These are phyloP conservation scores for Poecilobothrus nobilitatus DNA, from an alignment of 2,888 invertebrate species.

Conservation along the genomic window DNA sequence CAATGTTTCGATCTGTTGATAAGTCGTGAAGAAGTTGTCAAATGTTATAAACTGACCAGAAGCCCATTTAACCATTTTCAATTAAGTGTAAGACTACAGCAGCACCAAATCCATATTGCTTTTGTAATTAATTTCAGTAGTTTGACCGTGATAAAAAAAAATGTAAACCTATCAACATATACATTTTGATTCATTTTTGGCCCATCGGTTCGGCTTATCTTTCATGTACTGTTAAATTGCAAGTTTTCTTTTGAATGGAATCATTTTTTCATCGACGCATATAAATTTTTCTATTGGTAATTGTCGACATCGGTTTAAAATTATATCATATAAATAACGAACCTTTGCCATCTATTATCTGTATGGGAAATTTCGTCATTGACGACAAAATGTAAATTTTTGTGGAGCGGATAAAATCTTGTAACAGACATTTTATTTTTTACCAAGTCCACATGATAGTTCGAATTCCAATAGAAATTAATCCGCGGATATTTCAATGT, in stretches of 20 bases:
- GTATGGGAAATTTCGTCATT: too few relatives aligned
- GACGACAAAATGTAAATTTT: too few relatives aligned
- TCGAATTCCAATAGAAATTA: too few relatives aligned
- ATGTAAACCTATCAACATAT: slow-evolving; percentile 14
- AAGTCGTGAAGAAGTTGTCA: slow-evolving; percentile 13
- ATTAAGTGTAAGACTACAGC: slow-evolving; percentile 4
- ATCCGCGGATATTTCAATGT: too few relatives aligned
- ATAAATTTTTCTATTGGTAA: too few relatives aligned
- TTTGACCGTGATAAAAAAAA: slow-evolving; percentile 9
- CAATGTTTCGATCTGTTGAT: slow-evolving; percentile 1
- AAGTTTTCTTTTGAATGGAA: background rate
- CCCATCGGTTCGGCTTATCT: slow-evolving; percentile 13
- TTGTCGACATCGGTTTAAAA: too few relatives aligned
- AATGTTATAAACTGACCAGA: slow-evolving; percentile 10
- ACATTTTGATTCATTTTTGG: slow-evolving; percentile 17
- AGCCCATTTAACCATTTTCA: slow-evolving; percentile 7
- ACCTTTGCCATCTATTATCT: too few relatives aligned
- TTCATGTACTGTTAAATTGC: slow-evolving; percentile 3
- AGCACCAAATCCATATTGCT: slow-evolving; percentile 12
- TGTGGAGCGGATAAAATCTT: too few relatives aligned
- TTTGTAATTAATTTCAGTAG: slow-evolving; percentile 7
- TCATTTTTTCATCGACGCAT: background rate
- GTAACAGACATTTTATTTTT: too few relatives aligned
- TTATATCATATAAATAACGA: too few relatives aligned
- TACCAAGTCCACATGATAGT: too few relatives aligned